Conservation (phyloP, 2,113 vertebrate genomes). For the Xiphophorus maculatus region DNA sequence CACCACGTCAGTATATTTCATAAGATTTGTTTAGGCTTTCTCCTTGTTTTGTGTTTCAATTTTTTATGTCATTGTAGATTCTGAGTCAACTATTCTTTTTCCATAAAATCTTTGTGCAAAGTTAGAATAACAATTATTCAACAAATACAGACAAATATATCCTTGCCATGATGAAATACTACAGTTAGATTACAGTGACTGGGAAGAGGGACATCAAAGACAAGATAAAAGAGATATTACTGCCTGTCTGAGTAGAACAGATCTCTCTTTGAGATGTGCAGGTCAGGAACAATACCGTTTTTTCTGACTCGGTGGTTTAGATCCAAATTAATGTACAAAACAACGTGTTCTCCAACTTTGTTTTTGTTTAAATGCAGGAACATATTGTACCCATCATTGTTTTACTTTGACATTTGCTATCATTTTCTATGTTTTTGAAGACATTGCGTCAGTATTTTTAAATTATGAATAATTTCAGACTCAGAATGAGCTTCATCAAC, state of each 20-base stretch:
- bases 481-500: too few relatives aligned
- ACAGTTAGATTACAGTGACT: slow-evolving; percentile 34
- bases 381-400: not conserved
- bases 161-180: slow-evolving; percentile 20
- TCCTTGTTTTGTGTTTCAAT: not conserved
- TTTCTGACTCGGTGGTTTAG: slow-evolving; percentile 1
- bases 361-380: not conserved
- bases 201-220: slow-evolving; percentile 39
- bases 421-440: too few relatives aligned
- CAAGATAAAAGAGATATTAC: slow-evolving; percentile 32
- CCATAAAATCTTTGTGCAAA: slow-evolving; percentile 44
- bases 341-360: not conserved
- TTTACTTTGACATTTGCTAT: not conserved
- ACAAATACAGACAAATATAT: slow-evolving; percentile 30
- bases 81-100: slow-evolving; percentile 31
- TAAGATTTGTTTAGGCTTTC: slow-evolving; percentile 15
- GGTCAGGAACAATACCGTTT: slow-evolving; percentile 16
- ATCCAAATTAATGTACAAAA: not conserved
- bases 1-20: slow-evolving; percentile 19
- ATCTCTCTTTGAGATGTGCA: slow-evolving; percentile 25
- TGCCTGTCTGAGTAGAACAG: slow-evolving; percentile 14
- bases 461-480: too few relatives aligned
- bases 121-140: slow-evolving; percentile 18
- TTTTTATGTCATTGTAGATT: slow-evolving; percentile 21
- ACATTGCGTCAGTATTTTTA: too few relatives aligned